A percentile compares a stretch with the other conserved stretches of the same genome.
Evolutionary conservation across 2,797 vertebrate genomes (phyloP).

Genomic region (Eptatretus atami): DNA sequence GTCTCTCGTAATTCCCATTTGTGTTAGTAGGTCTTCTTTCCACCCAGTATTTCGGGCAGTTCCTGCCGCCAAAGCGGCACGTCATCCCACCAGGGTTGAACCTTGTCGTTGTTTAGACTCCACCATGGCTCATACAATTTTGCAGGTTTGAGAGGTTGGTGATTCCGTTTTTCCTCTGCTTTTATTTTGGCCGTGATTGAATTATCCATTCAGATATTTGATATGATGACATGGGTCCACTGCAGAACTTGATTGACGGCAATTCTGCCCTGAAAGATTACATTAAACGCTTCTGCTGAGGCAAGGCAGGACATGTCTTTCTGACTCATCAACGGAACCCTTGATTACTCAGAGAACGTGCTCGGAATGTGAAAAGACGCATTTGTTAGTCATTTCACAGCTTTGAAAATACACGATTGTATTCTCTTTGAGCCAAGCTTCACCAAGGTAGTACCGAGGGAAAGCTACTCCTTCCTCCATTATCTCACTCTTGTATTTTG

Average conservation of each 20-base stretch:
- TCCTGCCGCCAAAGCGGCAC: conserved; percentile 32
- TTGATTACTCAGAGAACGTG: conserved; percentile 12
- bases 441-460: conserved; percentile 25
- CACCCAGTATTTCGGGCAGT: conserved; percentile 46
- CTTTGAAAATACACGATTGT: conserved; percentile 33
- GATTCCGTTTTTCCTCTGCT: background rate
- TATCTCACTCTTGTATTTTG: too few relatives aligned
- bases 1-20: conserved; percentile 8
- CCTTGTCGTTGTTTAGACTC: conserved; percentile 35
- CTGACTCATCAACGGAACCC: too few relatives aligned
- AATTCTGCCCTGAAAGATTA: conserved; percentile 45
- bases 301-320: too few relatives aligned
- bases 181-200: background rate
- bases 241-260: conserved; percentile 37
- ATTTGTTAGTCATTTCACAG: conserved; percentile 32
- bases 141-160: conserved; percentile 30
- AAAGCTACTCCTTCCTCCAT: too few relatives aligned
- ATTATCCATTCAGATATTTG: background rate
- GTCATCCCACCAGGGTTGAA: conserved; percentile 45
- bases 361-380: conserved; percentile 23
- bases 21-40: conserved; percentile 51
- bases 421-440: conserved; percentile 31
- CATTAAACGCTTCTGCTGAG: conserved; percentile 41
- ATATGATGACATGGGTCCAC: background rate
- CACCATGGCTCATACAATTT: conserved; percentile 36